Conservation (phyloP, 2,113 vertebrate species). For the Nothocercus nigrocapillus region DNA sequence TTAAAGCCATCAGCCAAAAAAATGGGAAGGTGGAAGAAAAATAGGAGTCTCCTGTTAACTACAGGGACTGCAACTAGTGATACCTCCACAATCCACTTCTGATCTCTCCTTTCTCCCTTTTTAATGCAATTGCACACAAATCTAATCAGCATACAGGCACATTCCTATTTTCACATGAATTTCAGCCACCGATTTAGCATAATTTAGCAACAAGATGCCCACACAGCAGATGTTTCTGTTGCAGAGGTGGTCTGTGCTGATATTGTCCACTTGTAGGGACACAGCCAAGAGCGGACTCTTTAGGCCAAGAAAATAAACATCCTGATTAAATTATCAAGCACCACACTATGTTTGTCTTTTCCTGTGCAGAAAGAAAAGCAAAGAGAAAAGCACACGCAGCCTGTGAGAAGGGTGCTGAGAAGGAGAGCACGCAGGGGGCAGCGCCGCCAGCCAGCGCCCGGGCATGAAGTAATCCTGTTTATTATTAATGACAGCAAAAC, state of each 20-base stretch:
- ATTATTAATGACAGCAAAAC: conserved; percentile 6
- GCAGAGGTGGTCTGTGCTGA: not conserved
- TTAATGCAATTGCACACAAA: conserved; percentile 49
- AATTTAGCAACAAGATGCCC: not conserved
- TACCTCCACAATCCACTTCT: conserved; percentile 27
- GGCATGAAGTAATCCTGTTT: conserved; percentile 18
- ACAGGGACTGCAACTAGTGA: conserved; percentile 23
- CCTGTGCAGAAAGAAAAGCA: not conserved
- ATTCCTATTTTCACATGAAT: conserved; percentile 26
- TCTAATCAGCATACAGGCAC: not conserved
- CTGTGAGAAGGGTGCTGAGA: not conserved
- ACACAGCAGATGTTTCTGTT: conserved; percentile 4
- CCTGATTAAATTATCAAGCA: not conserved
- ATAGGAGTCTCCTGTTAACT: conserved; percentile 41
- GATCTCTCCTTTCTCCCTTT: conserved; percentile 27
- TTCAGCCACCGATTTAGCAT: conserved; percentile 17
- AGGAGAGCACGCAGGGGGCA: not conserved
- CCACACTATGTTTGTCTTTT: not conserved
- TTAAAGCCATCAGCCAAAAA: conserved; percentile 42
- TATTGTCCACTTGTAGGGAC: not conserved
- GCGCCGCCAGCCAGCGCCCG: not conserved
- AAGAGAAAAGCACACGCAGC: not conserved
- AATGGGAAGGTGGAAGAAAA: conserved; percentile 56
- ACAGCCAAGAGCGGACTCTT: not conserved
- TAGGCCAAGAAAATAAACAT: not conserved